These are phyloP conservation scores for Ceratina japonica DNA, from an alignment of 1,140 invertebrate genomes.

Conservation along the genomic window DNA sequence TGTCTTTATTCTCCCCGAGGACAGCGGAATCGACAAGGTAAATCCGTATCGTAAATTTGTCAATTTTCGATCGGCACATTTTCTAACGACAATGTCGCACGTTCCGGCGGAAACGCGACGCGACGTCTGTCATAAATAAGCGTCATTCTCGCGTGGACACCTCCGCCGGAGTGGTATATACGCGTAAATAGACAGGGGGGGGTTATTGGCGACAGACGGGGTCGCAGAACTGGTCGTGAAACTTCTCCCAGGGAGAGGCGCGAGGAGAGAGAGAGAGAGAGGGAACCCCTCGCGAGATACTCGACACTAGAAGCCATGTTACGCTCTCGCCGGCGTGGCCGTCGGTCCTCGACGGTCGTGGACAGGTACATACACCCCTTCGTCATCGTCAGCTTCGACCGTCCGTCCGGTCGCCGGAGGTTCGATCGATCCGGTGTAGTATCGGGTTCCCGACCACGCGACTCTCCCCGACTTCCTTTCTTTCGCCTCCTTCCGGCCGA, in stretches of 20 bases:
- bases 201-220: neutral
- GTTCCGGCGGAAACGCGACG: neutral
- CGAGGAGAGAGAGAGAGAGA: neutral
- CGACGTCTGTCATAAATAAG: conserved; percentile 2
- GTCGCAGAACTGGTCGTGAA: conserved; percentile 24
- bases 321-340: conserved; percentile 36
- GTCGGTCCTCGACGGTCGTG: conserved; percentile 5
- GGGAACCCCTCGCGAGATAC: conserved; percentile 56
- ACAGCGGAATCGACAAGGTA: no score
- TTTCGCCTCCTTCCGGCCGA: conserved; percentile 26
- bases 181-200: conserved; percentile 3
- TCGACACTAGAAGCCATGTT: conserved; percentile 66
- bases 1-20: no score
- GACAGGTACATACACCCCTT: neutral
- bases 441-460: conserved; percentile 56
- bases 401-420: conserved; percentile 15
- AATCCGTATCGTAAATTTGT: no score
- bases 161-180: neutral
- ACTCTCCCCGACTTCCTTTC: conserved; percentile 45
- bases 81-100: neutral
- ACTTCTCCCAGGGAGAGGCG: neutral
- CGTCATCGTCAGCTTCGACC: neutral
- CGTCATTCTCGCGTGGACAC: neutral
- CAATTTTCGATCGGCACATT: neutral
- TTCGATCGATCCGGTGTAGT: conserved; percentile 59